Evolutionary conservation across 2,888 invertebrate genomes (phyloP).

Genomic region (Idaea biselata): DNA sequence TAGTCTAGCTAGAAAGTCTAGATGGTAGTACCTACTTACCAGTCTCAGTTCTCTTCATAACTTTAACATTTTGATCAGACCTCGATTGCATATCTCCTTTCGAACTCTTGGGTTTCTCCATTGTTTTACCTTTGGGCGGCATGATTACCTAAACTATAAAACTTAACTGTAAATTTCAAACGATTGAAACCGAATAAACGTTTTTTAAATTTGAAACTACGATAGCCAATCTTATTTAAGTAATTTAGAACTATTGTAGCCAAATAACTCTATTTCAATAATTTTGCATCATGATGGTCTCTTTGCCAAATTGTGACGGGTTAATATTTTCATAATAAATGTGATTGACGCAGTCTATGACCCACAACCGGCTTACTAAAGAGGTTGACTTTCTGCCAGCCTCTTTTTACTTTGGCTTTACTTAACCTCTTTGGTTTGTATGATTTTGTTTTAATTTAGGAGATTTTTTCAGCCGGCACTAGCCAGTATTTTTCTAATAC

Average conservation of each 20-base stretch:
- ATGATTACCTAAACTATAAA: constrained; percentile 26
- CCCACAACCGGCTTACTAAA: no score
- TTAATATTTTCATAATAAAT: no score
- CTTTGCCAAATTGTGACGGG: background rate
- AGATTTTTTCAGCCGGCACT: no score
- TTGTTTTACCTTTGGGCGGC: constrained; percentile 34
- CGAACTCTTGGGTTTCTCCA: constrained; percentile 30
- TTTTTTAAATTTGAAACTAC: constrained; percentile 22
- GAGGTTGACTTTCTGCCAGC: background rate
- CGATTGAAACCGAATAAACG: background rate
- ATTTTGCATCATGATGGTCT: background rate
- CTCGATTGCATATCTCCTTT: constrained; percentile 33
- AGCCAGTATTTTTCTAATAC: no score
- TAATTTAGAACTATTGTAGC: constrained; percentile 22
- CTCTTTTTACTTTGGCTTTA: background rate
- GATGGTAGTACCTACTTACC: constrained; percentile 28
- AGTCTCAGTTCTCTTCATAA: constrained; percentile 30
- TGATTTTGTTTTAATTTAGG: no score
- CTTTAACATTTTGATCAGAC: constrained; percentile 50
- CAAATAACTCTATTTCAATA: background rate
- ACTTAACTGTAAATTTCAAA: constrained; percentile 29
- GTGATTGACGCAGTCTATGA: background rate
- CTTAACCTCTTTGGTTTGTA: no score
- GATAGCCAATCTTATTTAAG: background rate
- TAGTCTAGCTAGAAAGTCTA: background rate